Percentiles rank a stretch among this genome's conserved stretches.
Conservation (phyloP, 2,888 invertebrate species). For the Stenotaenia linearis region DNA sequence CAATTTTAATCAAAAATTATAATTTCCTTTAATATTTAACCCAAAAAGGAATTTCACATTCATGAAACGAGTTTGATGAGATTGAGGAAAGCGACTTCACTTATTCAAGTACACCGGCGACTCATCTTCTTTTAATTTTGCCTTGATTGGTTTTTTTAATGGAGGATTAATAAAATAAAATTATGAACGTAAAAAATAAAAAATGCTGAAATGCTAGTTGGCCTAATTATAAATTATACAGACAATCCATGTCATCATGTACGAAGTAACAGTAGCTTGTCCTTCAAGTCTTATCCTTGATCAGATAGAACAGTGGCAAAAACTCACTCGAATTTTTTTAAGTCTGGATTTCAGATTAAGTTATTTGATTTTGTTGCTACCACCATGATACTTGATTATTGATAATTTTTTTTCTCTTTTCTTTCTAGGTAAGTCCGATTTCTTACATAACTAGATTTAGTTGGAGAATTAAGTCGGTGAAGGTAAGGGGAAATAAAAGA, state of each 20-base stretch:
- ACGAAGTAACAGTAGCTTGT: conserved; percentile 9
- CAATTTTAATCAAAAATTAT: too few relatives aligned
- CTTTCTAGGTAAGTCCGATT: neutral
- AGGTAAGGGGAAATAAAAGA: neutral
- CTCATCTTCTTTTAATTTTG: neutral
- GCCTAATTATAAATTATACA: conserved; percentile 12
- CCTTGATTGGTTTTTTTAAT: neutral
- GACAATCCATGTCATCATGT: conserved; percentile 4
- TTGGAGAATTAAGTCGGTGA: neutral
- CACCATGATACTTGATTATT: conserved; percentile 8
- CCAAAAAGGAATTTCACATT: too few relatives aligned
- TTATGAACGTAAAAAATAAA: neutral
- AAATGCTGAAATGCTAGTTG: neutral
- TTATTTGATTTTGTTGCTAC: neutral
- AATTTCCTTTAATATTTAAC: too few relatives aligned
- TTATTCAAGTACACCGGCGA: too few relatives aligned
- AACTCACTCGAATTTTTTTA: conserved; percentile 11
- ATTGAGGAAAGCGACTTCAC: too few relatives aligned
- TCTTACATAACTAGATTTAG: neutral
- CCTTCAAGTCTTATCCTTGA: conserved; percentile 14
- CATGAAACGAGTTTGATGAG: too few relatives aligned
- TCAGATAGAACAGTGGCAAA: conserved; percentile 3
- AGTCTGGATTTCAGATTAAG: conserved; percentile 14
- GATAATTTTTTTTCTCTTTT: neutral
- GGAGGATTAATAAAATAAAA: neutral